Conservation (phyloP, 92 coral and sea anemone species). For the Paragorgia papillata region DNA sequence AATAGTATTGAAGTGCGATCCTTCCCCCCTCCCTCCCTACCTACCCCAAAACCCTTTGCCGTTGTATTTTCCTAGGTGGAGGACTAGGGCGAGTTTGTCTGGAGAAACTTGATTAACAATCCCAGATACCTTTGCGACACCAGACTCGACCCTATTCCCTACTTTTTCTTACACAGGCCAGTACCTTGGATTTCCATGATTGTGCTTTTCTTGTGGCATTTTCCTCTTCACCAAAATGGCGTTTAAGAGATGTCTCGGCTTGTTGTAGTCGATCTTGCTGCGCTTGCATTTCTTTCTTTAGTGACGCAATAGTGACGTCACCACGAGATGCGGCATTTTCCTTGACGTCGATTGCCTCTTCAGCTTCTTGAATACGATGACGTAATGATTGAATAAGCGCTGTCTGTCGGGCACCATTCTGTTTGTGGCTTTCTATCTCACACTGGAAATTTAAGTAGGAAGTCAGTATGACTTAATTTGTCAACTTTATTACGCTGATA, state of each 20-base stretch:
- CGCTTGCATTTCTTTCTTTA: slow-evolving; percentile 81
- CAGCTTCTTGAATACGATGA: slow-evolving; percentile 93
- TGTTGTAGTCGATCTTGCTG: slow-evolving; percentile 90
- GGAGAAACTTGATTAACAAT: too few relatives aligned
- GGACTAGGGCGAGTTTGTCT: too few relatives aligned
- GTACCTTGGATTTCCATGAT: slow-evolving; percentile 88
- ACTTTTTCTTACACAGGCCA: background rate
- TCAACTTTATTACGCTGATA: too few relatives aligned
- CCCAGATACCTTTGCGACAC: too few relatives aligned
- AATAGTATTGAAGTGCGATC: background rate
- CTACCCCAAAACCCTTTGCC: too few relatives aligned
- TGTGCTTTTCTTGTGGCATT: slow-evolving; percentile 77
- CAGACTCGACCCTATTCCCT: too few relatives aligned
- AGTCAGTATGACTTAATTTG: background rate
- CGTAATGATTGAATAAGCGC: slow-evolving; percentile 90
- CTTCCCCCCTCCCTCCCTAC: too few relatives aligned
- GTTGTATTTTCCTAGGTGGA: too few relatives aligned
- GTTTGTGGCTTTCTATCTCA: slow-evolving; percentile 92
- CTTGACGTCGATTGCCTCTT: slow-evolving; percentile 78
- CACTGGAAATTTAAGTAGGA: slow-evolving; percentile 61
- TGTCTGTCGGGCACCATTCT: slow-evolving; percentile 87
- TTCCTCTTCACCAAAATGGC: slow-evolving; percentile 84
- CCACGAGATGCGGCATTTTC: slow-evolving; percentile 89
- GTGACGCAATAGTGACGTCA: slow-evolving; percentile 83
- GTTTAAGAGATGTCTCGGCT: slow-evolving; percentile 85